Conservation (phyloP, 2,113 vertebrate genomes). For the Psephotus haematonotus region DNA sequence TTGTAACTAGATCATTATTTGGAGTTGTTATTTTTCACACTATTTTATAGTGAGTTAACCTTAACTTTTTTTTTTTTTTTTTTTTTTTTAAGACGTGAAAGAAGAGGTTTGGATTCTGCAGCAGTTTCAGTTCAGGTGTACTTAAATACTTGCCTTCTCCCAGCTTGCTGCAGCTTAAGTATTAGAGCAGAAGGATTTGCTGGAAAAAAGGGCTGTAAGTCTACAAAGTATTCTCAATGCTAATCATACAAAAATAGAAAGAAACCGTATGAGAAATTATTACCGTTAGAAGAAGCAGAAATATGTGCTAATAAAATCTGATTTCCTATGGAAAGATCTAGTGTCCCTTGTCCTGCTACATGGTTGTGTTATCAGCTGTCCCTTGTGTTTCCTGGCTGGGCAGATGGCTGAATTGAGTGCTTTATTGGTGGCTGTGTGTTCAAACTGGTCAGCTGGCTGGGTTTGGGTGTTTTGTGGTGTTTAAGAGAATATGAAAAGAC, state of each 20-base stretch:
- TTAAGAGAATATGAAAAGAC: background rate
- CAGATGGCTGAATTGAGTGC: rapidly evolving
- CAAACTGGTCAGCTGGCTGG: background rate
- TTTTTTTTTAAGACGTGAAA: background rate
- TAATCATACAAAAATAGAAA: background rate
- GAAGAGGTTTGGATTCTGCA: background rate
- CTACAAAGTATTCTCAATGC: background rate
- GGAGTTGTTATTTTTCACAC: background rate
- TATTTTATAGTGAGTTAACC: background rate
- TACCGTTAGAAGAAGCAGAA: background rate
- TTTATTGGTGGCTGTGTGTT: background rate
- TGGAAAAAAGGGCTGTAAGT: background rate
- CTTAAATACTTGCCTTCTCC: background rate
- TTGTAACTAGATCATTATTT: background rate
- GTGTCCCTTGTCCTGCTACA: background rate
- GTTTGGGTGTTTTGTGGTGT: background rate
- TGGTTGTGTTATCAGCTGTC: background rate
- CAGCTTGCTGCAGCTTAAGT: background rate
- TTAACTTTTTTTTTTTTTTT: background rate
- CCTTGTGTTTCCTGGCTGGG: background rate
- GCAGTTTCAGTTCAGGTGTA: background rate
- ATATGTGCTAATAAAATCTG: background rate
- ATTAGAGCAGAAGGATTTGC: background rate
- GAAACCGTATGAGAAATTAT: background rate
- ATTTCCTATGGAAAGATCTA: background rate